Base-by-base conservation (phyloP, 2,888 invertebrate species). In the Hypomecis punctinalis region DNA sequence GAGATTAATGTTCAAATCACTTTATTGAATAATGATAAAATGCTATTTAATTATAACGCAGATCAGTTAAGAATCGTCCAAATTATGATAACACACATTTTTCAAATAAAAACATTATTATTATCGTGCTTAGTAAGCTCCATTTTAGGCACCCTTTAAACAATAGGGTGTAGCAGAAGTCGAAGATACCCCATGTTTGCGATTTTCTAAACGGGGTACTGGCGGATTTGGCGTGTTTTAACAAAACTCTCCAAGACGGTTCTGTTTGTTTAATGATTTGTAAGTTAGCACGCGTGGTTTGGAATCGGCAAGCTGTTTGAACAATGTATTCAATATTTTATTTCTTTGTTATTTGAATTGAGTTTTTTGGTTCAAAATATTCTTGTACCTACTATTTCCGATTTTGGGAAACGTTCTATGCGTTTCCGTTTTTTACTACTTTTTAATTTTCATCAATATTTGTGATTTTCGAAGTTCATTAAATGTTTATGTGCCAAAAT, bases 81-180 rank as follows among this genome's bases (percentile, higher is more conserved):
- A 23, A 23, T n/a, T n/a, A n/a, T n/a, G n/a, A 23, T 23, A 23
- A 23, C 23, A 23, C 23, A 23, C 23, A 23, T 23, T 1, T 23
- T 23, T 23, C 23, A 23, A 23, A 23, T 2, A 23, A 2, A 23
- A 23, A 3, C 1, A 23, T 23, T 23, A 23, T 23, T 23, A 23
- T 23, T 23, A 23, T 23, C 23, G 23, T 23, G 23, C 23, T 3
- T 23, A 23, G 23, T 23, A 40, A 33, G 66, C 59, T 33, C 2
- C 66, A 66, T 66, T 59, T 66, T 66, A 66, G n/a, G n/a, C 9
- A 11, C 58, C 39, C 23, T 33, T 66, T 10, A 49, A 75, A 84
- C 83, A 83, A 84, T 76, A 78, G 80, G 71, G 80, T 65, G 68
- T 67, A 70, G 49, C 64, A 66, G 59, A 71, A 70, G 66, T 72